A percentile compares a stretch with the other conserved stretches of the same genome.
Evolutionary conservation across 2,888 invertebrate genomes (phyloP).

Genomic region (Bhutanitis thaidina): DNA sequence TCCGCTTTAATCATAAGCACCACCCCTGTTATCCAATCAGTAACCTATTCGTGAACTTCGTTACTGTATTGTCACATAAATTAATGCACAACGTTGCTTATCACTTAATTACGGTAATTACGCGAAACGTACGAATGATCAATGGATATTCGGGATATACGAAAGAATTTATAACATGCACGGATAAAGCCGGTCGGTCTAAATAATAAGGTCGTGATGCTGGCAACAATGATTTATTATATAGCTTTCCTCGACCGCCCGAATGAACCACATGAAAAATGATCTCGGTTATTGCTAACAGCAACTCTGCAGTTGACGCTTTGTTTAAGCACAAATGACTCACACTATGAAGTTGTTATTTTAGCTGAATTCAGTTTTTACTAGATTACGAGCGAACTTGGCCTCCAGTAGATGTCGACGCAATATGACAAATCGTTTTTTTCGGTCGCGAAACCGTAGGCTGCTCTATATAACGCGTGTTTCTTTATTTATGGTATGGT

Average conservation of each 20-base stretch:
- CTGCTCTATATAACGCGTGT: constrained; percentile 13
- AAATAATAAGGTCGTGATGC: constrained; percentile 75
- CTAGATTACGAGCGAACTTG: constrained; percentile 35
- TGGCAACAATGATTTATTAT: constrained; percentile 78
- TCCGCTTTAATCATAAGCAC: too few species aligned
- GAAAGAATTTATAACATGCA: constrained; percentile 59
- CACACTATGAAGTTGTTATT: constrained; percentile 70
- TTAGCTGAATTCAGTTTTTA: constrained; percentile 61
- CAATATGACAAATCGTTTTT: constrained; percentile 54
- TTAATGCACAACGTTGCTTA: constrained; percentile 12
- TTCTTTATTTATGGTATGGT: constrained; percentile 8
- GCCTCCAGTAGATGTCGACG: constrained; percentile 21
- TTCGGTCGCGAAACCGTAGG: constrained; percentile 22
- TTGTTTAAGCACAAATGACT: constrained; percentile 78
- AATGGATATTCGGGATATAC: constrained; percentile 30
- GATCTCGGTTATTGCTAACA: constrained; percentile 75
- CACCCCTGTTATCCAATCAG: too few species aligned
- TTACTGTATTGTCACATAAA: constrained; percentile 7
- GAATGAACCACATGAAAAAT: constrained; percentile 79
- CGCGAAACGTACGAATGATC: constrained; percentile 16
- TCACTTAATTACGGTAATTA: constrained; percentile 20
- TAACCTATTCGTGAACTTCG: not conserved
- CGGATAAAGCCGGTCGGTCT: constrained; percentile 67
- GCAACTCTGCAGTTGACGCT: constrained; percentile 76
- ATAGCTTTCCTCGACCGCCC: constrained; percentile 74